phyloP scores from a whole-genome alignment of 2,113 vertebrate species.

The Larimichthys polyactis region DNA sequence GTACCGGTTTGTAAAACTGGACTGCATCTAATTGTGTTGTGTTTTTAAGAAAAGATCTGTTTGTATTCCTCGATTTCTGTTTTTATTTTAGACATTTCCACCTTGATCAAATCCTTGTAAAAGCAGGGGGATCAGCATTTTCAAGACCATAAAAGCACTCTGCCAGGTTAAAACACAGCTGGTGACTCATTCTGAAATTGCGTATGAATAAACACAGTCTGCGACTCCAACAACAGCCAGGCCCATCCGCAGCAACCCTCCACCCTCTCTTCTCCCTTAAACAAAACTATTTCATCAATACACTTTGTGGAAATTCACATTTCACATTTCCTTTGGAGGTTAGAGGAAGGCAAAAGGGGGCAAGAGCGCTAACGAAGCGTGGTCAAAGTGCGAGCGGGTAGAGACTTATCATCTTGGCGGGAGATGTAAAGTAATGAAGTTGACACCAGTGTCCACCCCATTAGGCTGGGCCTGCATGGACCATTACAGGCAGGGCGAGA shows the following conservation, averaged over 20 bases:
- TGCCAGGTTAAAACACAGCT: slow-evolving; percentile 8
- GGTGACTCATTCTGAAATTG: slow-evolving; percentile 34
- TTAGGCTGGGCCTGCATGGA: slow-evolving; percentile 84
- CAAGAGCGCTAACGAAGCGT: slow-evolving; percentile 66
- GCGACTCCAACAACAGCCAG: neutral
- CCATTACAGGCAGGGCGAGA: slow-evolving; percentile 85
- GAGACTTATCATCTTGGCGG: slow-evolving; percentile 80
- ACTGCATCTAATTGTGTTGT: neutral
- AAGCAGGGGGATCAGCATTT: slow-evolving; percentile 14
- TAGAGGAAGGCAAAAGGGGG: slow-evolving; percentile 47
- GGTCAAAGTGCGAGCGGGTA: slow-evolving; percentile 50
- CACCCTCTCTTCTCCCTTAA: slow-evolving; percentile 1
- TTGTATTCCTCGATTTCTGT: neutral
- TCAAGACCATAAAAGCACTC: slow-evolving; percentile 13
- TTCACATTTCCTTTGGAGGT: slow-evolving; percentile 55
- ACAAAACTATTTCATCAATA: slow-evolving; percentile 40
- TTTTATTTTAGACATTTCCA: neutral
- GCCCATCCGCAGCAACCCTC: neutral
- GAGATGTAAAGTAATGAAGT: slow-evolving; percentile 85
- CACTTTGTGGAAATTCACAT: slow-evolving; percentile 33
- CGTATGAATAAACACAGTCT: slow-evolving; percentile 28
- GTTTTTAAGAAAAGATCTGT: neutral
- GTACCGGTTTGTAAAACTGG: neutral
- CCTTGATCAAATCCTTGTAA: neutral
- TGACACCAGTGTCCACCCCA: slow-evolving; percentile 85